Percentiles rank a stretch among this genome's conserved stretches.
Conservation (phyloP, 2,797 vertebrate genomes). For the Selene dorsalis region DNA sequence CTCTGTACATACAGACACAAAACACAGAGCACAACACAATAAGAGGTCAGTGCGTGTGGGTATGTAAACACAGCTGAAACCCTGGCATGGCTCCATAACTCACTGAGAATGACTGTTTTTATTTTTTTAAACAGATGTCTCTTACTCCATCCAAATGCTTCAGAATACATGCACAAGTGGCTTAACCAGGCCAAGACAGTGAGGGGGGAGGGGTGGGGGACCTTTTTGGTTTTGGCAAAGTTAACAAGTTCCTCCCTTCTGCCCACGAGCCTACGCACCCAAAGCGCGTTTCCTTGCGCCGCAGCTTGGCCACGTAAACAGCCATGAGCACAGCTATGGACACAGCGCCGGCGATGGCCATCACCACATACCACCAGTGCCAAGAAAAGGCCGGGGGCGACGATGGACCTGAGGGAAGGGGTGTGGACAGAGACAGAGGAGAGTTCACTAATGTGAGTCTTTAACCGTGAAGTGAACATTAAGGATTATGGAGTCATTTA, state of each 20-base stretch:
- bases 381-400: conserved; percentile 84
- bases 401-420: conserved; percentile 58
- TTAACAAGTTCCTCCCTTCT: conserved; percentile 47
- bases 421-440: conserved; percentile 23
- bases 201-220: conserved; percentile 20
- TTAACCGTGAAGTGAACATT: not conserved
- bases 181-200: conserved; percentile 29
- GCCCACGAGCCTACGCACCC: conserved; percentile 84
- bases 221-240: conserved; percentile 47
- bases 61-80: conserved; percentile 41
- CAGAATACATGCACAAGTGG: conserved; percentile 37
- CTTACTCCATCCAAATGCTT: conserved; percentile 10
- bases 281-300: conserved; percentile 91
- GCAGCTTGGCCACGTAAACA: conserved; percentile 87
- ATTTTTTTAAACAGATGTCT: conserved; percentile 46
- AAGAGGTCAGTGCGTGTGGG: conserved; percentile 8
- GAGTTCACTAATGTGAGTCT: conserved; percentile 8
- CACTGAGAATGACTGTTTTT: conserved; percentile 8
- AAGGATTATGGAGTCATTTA: not conserved
- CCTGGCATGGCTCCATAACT: conserved; percentile 2
- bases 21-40: conserved; percentile 14
- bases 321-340: conserved; percentile 85
- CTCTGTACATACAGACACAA: conserved; percentile 75
- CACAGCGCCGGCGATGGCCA: conserved; percentile 85
- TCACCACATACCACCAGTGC: conserved; percentile 95